Evolutionary conservation across 2,113 vertebrate species (phyloP).

Genomic region (Labrus mixtus): DNA sequence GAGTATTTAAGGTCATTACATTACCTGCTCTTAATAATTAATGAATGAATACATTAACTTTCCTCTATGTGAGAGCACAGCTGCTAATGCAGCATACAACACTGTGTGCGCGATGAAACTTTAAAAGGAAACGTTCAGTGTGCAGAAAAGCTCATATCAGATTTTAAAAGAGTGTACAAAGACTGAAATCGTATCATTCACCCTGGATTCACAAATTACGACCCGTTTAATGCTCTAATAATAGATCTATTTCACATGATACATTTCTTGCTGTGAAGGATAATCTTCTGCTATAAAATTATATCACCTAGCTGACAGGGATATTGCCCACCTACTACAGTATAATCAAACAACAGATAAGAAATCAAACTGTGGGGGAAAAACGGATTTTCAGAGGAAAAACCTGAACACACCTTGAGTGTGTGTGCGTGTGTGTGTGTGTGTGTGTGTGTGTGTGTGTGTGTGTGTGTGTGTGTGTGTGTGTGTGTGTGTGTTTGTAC

Average conservation of each 20-base stretch:
- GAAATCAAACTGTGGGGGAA: conserved; percentile 65
- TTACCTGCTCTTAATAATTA: conserved; percentile 57
- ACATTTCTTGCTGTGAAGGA: conserved; percentile 63
- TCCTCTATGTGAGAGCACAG: conserved; percentile 16
- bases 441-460: conserved; percentile 3
- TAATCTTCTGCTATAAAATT: conserved; percentile 75
- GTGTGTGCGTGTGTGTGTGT: not conserved
- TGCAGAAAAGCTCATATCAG: conserved; percentile 20
- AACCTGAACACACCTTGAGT: conserved; percentile 22
- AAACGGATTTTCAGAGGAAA: conserved; percentile 63
- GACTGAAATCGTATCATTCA: conserved; percentile 41
- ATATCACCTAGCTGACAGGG: conserved; percentile 74
- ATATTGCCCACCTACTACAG: conserved; percentile 72
- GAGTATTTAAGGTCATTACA: conserved; percentile 61
- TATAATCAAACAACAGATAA: conserved; percentile 73
- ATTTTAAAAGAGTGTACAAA: conserved; percentile 41
- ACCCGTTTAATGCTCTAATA: conserved; percentile 71
- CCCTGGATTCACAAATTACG: conserved; percentile 55
- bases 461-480: not conserved
- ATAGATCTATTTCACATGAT: conserved; percentile 70
- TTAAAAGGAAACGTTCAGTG: not conserved
- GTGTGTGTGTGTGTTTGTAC: not conserved
- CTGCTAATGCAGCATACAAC: conserved; percentile 20
- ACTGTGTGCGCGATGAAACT: conserved; percentile 8
- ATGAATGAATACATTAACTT: conserved; percentile 59